These are phyloP conservation scores for Epinephelus moara DNA, from an alignment of 2,113 vertebrate genomes.

Conservation along the genomic window DNA sequence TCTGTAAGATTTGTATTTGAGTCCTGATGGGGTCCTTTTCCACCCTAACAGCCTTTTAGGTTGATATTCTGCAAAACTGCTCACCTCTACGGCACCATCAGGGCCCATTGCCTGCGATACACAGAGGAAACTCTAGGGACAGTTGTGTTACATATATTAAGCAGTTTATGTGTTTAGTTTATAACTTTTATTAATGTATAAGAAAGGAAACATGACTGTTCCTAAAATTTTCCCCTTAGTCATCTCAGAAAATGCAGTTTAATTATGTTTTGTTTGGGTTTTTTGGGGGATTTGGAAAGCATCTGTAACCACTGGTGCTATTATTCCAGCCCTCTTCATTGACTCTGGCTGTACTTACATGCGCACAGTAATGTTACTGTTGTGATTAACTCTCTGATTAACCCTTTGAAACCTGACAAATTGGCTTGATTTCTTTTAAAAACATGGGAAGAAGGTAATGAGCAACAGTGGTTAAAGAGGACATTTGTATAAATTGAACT, in stretches of 20 bases:
- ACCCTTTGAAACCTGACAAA: too few species aligned
- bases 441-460: too few species aligned
- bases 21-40: slow-evolving; percentile 16
- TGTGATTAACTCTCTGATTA: too few species aligned
- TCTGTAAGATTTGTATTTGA: slow-evolving; percentile 12
- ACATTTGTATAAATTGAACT: too few species aligned
- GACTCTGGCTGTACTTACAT: too few species aligned
- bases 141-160: neutral
- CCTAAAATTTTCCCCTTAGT: too few species aligned
- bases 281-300: neutral
- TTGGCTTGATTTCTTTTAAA: too few species aligned
- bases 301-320: neutral
- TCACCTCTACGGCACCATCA: neutral
- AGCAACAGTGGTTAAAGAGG: too few species aligned
- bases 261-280: neutral
- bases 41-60: neutral
- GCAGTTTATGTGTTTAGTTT: neutral
- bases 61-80: slow-evolving; percentile 42
- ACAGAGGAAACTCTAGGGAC: neutral
- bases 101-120: neutral
- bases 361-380: too few species aligned
- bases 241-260: neutral
- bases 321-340: neutral
- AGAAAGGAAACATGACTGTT: neutral
- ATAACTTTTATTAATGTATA: neutral